A percentile compares a stretch with the other conserved stretches of the same genome.
These are phyloP conservation scores for Protonemura montana DNA, from an alignment of 2,888 invertebrate species.

Conservation along the genomic window DNA sequence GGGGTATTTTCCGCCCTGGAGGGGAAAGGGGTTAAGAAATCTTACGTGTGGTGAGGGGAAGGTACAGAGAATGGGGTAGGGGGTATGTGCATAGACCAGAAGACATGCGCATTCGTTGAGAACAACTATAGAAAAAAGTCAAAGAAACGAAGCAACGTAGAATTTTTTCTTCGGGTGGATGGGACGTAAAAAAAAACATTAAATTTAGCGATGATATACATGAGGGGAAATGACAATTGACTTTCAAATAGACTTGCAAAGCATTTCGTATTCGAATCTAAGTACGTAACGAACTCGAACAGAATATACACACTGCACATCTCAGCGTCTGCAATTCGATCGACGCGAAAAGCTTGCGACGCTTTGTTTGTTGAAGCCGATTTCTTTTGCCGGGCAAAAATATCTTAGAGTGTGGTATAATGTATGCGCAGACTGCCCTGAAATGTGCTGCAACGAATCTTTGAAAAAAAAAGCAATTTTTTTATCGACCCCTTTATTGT, in stretches of 20 bases:
- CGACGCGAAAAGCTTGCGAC: too few relatives aligned
- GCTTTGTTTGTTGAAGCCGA: too few relatives aligned
- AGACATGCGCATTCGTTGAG: conserved; percentile 30
- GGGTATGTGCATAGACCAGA: conserved; percentile 30
- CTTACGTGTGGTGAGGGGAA: conserved; percentile 36
- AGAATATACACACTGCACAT: too few relatives aligned
- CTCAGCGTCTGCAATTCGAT: too few relatives aligned
- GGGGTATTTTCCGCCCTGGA: conserved; percentile 29
- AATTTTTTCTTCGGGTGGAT: not conserved
- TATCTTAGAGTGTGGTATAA: not conserved
- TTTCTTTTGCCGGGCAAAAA: too few relatives aligned
- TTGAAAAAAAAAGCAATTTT: not conserved
- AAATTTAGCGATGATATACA: not conserved
- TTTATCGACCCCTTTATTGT: not conserved
- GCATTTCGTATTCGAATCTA: too few relatives aligned
- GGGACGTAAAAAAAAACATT: not conserved
- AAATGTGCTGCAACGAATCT: not conserved
- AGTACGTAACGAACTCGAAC: too few relatives aligned
- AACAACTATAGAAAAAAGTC: conserved; percentile 20
- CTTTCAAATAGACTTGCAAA: too few relatives aligned
- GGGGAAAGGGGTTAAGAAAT: conserved; percentile 32
- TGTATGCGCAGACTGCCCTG: not conserved
- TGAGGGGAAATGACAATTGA: not conserved
- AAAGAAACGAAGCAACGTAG: not conserved
- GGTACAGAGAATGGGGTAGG: conserved; percentile 36